Conservation (phyloP, 2,113 vertebrate species). For the Dipodomys spectabilis region DNA sequence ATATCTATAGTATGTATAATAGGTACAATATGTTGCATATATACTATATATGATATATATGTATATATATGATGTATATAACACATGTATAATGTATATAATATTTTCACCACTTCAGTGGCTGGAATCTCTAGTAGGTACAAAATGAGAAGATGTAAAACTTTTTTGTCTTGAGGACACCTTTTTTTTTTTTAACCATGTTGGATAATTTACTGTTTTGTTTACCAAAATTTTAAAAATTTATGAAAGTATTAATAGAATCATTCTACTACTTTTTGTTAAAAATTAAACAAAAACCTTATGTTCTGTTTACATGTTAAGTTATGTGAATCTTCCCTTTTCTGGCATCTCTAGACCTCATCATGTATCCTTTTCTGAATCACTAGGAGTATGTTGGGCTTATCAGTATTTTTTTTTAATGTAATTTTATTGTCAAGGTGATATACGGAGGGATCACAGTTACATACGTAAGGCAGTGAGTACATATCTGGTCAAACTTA, state of each 20-base stretch:
- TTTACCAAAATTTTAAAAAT: not conserved
- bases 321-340: not conserved
- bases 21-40: too few relatives aligned
- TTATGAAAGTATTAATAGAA: not conserved
- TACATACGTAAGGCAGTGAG: too few relatives aligned
- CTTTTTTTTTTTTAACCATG: slow-evolving; percentile 10
- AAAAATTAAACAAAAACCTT: not conserved
- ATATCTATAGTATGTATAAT: too few relatives aligned
- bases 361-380: not conserved
- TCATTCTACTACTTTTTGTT: not conserved
- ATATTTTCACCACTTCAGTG: not conserved
- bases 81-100: not conserved
- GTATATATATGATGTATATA: too few relatives aligned
- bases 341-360: not conserved
- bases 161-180: not conserved
- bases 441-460: too few relatives aligned
- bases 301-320: not conserved
- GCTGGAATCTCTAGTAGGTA: not conserved
- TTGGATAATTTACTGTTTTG: not conserved
- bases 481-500: too few relatives aligned
- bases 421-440: too few relatives aligned
- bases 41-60: too few relatives aligned
- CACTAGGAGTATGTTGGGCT: not conserved
- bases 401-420: not conserved
- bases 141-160: not conserved